phyloP scores from a whole-genome alignment of 2,113 vertebrate genomes.

The Probosciger aterrimus region DNA sequence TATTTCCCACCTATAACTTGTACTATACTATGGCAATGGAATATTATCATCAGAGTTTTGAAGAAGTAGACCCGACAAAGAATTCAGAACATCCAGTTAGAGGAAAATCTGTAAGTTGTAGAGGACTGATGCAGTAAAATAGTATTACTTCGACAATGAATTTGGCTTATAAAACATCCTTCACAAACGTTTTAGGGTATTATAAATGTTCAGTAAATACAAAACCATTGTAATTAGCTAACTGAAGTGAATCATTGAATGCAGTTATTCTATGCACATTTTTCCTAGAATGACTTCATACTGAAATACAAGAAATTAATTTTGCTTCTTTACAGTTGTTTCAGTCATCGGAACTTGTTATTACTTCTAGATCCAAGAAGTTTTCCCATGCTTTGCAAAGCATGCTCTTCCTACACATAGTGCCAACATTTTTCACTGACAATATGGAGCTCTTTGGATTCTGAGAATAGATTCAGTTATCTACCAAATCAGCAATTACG shows the following conservation, averaged over 20 bases:
- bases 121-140: not conserved
- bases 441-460: not conserved
- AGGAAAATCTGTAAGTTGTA: not conserved
- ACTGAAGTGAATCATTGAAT: not conserved
- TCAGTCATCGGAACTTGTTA: not conserved
- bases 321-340: not conserved
- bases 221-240: not conserved
- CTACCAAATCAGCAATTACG: not conserved
- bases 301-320: not conserved
- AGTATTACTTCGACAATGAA: not conserved
- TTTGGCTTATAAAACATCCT: not conserved
- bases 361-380: not conserved
- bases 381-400: not conserved
- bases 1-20: not conserved
- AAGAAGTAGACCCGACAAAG: not conserved
- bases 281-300: not conserved
- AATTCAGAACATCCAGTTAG: not conserved
- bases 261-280: not conserved
- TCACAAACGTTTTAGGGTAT: not conserved
- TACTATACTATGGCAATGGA: not conserved
- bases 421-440: not conserved
- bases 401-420: not conserved
- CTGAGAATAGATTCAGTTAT: not conserved
- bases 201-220: not conserved
- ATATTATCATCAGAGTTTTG: not conserved